Evolutionary conservation across 2,888 invertebrate genomes (phyloP).

Genomic region (Aporophyla lueneburgensis): DNA sequence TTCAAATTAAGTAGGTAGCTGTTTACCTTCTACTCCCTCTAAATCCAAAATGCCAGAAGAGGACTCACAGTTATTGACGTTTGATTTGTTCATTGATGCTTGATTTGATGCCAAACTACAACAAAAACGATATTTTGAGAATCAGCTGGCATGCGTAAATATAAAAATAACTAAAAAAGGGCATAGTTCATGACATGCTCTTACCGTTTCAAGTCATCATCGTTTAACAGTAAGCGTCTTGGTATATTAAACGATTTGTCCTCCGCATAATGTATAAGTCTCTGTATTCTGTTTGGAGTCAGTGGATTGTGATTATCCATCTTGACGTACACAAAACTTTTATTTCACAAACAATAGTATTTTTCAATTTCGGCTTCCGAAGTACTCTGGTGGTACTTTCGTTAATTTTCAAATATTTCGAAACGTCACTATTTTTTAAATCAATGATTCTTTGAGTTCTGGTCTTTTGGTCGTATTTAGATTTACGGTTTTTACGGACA

Average conservation of each 20-base stretch:
- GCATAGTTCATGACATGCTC: constrained; percentile 35
- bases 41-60: constrained; percentile 87
- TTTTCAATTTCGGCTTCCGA: constrained; percentile 9
- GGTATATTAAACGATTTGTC: constrained; percentile 80
- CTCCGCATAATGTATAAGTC: constrained; percentile 84
- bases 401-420: constrained; percentile 67
- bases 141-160: constrained; percentile 58
- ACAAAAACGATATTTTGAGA: constrained; percentile 56
- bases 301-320: constrained; percentile 87
- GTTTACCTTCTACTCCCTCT: constrained; percentile 83
- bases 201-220: constrained; percentile 77
- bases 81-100: constrained; percentile 52
- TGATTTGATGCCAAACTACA: constrained; percentile 69
- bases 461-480: constrained; percentile 11
- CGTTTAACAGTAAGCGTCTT: constrained; percentile 70
- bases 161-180: not conserved
- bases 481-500: not conserved
- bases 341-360: constrained; percentile 19
- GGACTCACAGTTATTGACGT: constrained; percentile 73
- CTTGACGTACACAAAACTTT: constrained; percentile 16
- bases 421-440: constrained; percentile 35
- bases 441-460: not conserved
- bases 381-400: constrained; percentile 36
- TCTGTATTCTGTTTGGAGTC: constrained; percentile 86
- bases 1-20: not conserved